Base-by-base conservation (phyloP, 2,888 invertebrate species). In the Eucriotettix oculatus region DNA sequence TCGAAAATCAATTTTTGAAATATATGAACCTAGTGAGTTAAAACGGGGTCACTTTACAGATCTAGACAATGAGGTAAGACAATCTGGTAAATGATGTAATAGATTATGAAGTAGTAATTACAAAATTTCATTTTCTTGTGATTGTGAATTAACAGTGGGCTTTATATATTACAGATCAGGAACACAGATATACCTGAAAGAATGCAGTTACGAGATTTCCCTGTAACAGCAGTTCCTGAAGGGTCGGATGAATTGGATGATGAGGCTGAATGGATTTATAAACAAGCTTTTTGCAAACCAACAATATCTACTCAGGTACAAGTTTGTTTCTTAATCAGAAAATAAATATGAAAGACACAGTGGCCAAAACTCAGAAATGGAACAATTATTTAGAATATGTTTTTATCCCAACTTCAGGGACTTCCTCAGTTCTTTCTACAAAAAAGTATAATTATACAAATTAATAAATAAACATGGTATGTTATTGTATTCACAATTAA, bases 221-320 rank as follows among this genome's bases (percentile, higher is more conserved):
- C 94, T 0, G 86, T 96, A 5, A 88, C 87, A 0, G 74, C 89
- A 0, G 89, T 90, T 0, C 80, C 85, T 0, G 90, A 91, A 69
- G 88, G 86, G 62, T 89, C 89, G 14, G 84, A 84, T 0, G 98
- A 99, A 72, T 71, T 98, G 52, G 90, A 93, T 58, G 88, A 91
- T 59, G 99, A 99, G 72, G 90, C 98, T 0, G 90, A 94, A 68
- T 99, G 99, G 99, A 96, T 99, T 65, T 95, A 92, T 72, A 89
- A 90, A 67, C 89, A 90, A 71, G 96, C 93, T 0, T 98, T 98
- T 76, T 82, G 85, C 66, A 88, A 87, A 66, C 82, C 86, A 0
- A 81, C 89, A 0, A 84, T 94, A 1, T 91, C 94, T 0, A 82
- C 84, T 63, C 90, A 92, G 74, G 87, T 60, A 12, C 42, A 12